Conservation (phyloP, 2,888 invertebrate genomes). For the Terebella lapidaria region DNA sequence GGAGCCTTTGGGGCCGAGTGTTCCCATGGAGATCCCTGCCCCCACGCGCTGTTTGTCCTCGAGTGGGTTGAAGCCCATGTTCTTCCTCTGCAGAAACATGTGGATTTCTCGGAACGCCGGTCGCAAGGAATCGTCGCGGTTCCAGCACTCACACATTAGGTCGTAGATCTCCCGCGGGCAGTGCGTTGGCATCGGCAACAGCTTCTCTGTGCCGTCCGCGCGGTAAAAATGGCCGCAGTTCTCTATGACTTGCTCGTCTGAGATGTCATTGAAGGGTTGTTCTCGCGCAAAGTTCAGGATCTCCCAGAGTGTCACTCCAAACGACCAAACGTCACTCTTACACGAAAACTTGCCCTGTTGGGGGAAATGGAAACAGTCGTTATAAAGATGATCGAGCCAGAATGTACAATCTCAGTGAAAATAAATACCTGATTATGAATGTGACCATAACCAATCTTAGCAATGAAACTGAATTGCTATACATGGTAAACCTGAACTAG, state of each 20-base stretch:
- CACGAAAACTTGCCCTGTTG: slow-evolving; percentile 75
- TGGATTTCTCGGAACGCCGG: slow-evolving; percentile 85
- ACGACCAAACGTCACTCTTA: slow-evolving; percentile 88
- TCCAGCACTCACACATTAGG: slow-evolving; percentile 89
- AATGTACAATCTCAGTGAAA: too few relatives aligned
- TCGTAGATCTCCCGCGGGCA: slow-evolving; percentile 86
- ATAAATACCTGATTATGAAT: too few relatives aligned
- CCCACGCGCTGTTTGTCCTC: slow-evolving; percentile 23
- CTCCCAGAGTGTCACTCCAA: slow-evolving; percentile 83
- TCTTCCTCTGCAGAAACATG: slow-evolving; percentile 66
- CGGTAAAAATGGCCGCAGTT: slow-evolving; percentile 74
- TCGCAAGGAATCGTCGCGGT: slow-evolving; percentile 71
- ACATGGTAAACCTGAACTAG: too few relatives aligned
- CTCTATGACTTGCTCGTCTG: slow-evolving; percentile 71
- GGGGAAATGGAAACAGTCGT: too few relatives aligned
- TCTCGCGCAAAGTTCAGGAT: slow-evolving; percentile 72
- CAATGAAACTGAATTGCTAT: too few relatives aligned
- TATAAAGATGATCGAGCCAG: too few relatives aligned
- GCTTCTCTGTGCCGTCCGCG: slow-evolving; percentile 57
- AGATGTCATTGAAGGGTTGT: slow-evolving; percentile 71
- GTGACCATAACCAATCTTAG: neutral
- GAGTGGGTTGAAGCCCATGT: slow-evolving; percentile 50
- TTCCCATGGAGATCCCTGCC: neutral
- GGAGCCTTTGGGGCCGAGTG: neutral
- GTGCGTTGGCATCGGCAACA: slow-evolving; percentile 67